A percentile compares a stretch with the other conserved stretches of the same genome.
Conservation (phyloP, 2,113 vertebrate species). For the Poicephalus gulielmi region DNA sequence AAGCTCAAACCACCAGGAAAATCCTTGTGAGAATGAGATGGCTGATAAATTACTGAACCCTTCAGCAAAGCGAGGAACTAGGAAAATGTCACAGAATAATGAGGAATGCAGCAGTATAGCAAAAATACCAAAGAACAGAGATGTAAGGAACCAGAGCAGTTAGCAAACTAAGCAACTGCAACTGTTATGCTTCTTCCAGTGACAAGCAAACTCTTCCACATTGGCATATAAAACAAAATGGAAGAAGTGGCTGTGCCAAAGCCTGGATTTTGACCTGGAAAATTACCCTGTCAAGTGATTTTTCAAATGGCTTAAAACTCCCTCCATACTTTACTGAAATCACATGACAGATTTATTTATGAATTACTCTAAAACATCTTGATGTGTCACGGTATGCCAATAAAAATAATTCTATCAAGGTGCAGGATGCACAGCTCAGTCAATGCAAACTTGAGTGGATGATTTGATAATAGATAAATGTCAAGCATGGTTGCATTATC, state of each 20-base stretch:
- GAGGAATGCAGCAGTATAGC: background rate
- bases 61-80: background rate
- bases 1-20: background rate
- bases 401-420: slow-evolving; percentile 1
- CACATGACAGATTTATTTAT: background rate
- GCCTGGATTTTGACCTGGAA: background rate
- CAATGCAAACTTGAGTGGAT: background rate
- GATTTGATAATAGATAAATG: slow-evolving; percentile 5
- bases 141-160: background rate
- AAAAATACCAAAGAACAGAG: background rate
- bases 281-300: background rate
- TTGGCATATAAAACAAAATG: background rate
- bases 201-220: background rate
- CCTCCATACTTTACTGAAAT: background rate
- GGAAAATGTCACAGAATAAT: background rate
- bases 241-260: background rate
- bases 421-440: background rate
- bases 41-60: background rate
- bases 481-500: background rate
- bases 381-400: background rate
- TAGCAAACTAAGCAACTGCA: background rate
- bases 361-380: background rate
- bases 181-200: background rate
- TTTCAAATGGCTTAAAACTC: background rate
- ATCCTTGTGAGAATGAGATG: background rate